Evolutionary conservation across 2,797 vertebrate species (phyloP).

Genomic region (Neomorphus geoffroyi): DNA sequence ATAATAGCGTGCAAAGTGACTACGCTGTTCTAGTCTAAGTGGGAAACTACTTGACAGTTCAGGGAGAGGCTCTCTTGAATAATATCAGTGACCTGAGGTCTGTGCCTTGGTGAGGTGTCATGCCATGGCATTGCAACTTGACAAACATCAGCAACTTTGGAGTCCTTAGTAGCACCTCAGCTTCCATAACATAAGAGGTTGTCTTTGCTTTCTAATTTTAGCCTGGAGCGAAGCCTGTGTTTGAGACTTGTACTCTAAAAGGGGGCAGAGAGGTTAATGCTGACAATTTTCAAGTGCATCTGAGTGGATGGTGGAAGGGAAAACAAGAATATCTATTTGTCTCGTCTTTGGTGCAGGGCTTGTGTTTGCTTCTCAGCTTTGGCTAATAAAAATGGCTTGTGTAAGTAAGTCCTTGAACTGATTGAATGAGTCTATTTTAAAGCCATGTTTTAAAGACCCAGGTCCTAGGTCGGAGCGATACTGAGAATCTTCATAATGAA

Average conservation of each 20-base stretch:
- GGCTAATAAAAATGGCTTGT: background rate
- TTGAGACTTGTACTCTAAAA: background rate
- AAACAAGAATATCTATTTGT: background rate
- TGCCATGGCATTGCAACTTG: background rate
- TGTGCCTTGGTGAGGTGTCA: background rate
- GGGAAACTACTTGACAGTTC: background rate
- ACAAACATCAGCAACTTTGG: background rate
- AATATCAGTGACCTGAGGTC: background rate
- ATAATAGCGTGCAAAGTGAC: background rate
- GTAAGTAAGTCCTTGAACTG: background rate
- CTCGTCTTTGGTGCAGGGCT: background rate
- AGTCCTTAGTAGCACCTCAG: background rate
- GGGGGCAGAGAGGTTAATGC: background rate
- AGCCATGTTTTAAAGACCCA: background rate
- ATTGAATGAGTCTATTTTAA: background rate
- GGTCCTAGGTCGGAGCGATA: background rate
- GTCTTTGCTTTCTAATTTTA: background rate
- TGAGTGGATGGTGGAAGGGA: background rate
- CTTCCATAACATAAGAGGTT: background rate
- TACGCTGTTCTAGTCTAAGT: background rate
- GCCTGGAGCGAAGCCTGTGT: background rate
- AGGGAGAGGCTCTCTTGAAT: background rate
- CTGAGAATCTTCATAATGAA: background rate
- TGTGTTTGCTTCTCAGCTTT: background rate
- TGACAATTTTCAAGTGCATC: background rate